phyloP scores from a whole-genome alignment of 2,797 vertebrate species.

The Sebastes cheni region DNA sequence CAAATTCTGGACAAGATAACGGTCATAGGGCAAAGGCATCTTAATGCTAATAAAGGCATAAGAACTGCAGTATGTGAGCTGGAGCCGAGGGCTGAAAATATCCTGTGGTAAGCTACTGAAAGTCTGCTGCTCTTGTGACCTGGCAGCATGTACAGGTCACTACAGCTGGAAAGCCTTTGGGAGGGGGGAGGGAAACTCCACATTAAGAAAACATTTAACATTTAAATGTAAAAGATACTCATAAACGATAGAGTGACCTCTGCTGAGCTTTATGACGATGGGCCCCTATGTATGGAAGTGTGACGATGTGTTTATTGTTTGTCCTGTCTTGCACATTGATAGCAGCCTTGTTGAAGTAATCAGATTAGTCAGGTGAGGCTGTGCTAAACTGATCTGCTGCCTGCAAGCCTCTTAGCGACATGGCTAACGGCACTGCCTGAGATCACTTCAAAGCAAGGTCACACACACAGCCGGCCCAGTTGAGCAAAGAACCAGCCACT shows the following conservation, averaged over 20 bases:
- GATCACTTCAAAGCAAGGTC: constrained; percentile 76
- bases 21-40: background rate
- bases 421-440: constrained; percentile 61
- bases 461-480: constrained; percentile 11
- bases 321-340: constrained; percentile 58
- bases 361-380: constrained; percentile 82
- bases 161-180: constrained; percentile 32
- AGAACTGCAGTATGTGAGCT: constrained; percentile 27
- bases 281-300: background rate
- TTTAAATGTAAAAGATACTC: background rate
- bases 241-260: background rate
- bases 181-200: too few species aligned
- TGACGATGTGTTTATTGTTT: constrained; percentile 41
- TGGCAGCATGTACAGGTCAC: background rate
- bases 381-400: constrained; percentile 79
- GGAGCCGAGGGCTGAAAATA: constrained; percentile 40
- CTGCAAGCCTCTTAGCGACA: constrained; percentile 81
- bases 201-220: too few species aligned
- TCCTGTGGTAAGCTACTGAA: constrained; percentile 47
- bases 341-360: constrained; percentile 78
- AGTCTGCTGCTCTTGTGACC: constrained; percentile 45
- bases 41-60: constrained; percentile 23
- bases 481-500: constrained; percentile 21
- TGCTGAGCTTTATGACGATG: background rate
- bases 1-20: background rate